phyloP scores from a whole-genome alignment of 64 coral and sea anemone species.

The Stichodactyla helianthus region DNA sequence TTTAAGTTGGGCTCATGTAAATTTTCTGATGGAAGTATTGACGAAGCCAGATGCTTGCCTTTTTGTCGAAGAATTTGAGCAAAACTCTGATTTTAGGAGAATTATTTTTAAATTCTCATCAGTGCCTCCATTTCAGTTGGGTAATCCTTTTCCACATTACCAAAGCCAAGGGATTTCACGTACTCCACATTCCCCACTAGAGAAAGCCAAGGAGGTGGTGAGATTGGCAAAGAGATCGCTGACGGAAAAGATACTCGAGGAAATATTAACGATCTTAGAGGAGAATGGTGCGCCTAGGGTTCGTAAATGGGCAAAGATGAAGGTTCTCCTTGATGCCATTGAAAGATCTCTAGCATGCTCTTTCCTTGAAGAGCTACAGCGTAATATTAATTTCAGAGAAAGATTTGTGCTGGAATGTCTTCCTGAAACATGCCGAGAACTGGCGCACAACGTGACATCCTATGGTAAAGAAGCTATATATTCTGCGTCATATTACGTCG shows the following conservation, averaged over 20 bases:
- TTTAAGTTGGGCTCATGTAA: neutral
- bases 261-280: slow-evolving; percentile 26
- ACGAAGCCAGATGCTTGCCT: too few relatives aligned
- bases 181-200: too few relatives aligned
- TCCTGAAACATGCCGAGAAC: neutral
- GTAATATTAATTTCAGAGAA: neutral
- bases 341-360: neutral
- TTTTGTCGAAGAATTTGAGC: too few relatives aligned
- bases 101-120: too few relatives aligned
- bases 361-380: neutral
- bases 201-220: neutral
- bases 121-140: too few relatives aligned
- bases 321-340: neutral
- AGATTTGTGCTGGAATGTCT: slow-evolving; percentile 15
- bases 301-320: slow-evolving; percentile 27
- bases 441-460: neutral
- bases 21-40: neutral
- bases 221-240: neutral
- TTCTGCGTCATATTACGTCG: neutral
- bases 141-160: neutral
- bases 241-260: neutral
- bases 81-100: too few relatives aligned
- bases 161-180: too few relatives aligned
- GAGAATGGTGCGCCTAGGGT: slow-evolving; percentile 8
- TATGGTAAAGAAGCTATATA: neutral